phyloP scores from a whole-genome alignment of 2,888 invertebrate genomes.

The Trichogramma dendrolimi region DNA sequence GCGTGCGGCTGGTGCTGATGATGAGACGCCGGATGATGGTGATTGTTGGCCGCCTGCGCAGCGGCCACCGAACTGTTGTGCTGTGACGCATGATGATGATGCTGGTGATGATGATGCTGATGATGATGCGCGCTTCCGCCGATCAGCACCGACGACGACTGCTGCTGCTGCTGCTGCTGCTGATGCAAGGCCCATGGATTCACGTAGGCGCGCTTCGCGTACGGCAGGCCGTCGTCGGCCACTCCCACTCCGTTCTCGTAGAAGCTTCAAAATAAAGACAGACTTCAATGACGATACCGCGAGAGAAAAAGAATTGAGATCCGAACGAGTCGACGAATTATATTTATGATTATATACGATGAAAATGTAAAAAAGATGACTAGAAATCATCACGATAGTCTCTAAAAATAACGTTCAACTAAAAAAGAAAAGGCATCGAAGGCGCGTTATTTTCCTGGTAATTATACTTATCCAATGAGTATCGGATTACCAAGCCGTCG shows the following conservation, averaged over 20 bases:
- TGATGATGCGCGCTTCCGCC: not conserved
- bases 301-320: no score
- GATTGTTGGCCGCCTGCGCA: not conserved
- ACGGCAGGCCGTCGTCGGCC: conserved; percentile 21
- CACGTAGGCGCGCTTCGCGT: conserved; percentile 15
- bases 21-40: not conserved
- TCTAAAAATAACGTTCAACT: no score
- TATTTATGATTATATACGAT: no score
- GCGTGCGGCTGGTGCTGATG: conserved; percentile 1
- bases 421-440: no score
- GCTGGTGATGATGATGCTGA: conserved; percentile 14
- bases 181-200: not conserved
- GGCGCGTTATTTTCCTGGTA: no score
- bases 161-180: conserved; percentile 9
- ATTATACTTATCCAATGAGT: no score
- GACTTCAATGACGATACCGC: no score
- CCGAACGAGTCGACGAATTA: no score
- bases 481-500: no score
- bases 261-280: conserved; percentile 9
- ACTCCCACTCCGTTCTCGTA: conserved; percentile 22
- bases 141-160: not conserved
- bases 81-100: conserved; percentile 11
- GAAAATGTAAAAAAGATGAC: no score
- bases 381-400: no score
- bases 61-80: not conserved